These are phyloP conservation scores for Pygoscelis adeliae DNA, from an alignment of 2,113 vertebrate species.

Conservation along the genomic window DNA sequence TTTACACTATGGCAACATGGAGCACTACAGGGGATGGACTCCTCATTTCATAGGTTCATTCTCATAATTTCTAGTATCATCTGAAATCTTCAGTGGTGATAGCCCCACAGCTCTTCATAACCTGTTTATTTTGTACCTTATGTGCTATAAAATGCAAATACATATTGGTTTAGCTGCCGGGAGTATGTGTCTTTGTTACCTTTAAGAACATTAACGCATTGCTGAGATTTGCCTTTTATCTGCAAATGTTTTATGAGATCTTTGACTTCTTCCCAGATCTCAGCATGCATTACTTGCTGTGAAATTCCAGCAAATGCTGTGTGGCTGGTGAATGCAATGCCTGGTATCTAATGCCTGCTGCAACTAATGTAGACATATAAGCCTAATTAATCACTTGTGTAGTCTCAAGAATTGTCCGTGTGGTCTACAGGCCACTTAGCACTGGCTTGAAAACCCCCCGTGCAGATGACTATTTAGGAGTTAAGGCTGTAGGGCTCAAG, in stretches of 20 bases:
- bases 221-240: constrained; percentile 10
- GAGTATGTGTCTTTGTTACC: background rate
- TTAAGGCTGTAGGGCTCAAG: background rate
- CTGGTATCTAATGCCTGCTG: rapidly evolving
- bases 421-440: background rate
- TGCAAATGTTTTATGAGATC: background rate
- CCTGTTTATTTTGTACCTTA: background rate
- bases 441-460: background rate
- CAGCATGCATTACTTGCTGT: background rate
- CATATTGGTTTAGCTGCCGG: background rate
- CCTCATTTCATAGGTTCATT: background rate
- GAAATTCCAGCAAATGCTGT: background rate
- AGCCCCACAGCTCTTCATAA: background rate
- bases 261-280: constrained; percentile 5
- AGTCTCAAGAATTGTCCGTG: background rate
- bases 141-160: background rate
- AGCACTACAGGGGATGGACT: background rate
- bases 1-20: background rate
- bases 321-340: background rate
- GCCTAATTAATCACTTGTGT: background rate
- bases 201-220: background rate
- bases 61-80: background rate
- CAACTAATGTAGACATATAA: background rate
- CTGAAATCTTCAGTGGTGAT: background rate
- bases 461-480: background rate